phyloP scores from a whole-genome alignment of 2,113 vertebrate genomes.

The Scortum barcoo region DNA sequence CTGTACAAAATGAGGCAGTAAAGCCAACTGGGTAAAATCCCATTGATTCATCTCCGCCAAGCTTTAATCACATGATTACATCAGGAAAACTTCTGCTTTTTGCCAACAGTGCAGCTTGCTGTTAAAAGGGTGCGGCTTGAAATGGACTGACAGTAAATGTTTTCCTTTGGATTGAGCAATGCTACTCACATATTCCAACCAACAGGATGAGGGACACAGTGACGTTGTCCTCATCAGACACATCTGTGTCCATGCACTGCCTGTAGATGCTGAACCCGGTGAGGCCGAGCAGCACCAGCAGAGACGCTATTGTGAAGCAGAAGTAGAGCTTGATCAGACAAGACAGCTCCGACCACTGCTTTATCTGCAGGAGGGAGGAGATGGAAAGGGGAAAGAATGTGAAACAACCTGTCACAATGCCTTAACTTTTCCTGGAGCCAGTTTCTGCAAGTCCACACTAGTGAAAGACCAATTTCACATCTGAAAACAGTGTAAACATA shows the following conservation, averaged over 20 bases:
- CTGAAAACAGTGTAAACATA: neutral
- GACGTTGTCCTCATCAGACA: slow-evolving; percentile 81
- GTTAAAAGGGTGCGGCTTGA: neutral
- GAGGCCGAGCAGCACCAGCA: slow-evolving; percentile 84
- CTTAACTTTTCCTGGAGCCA: neutral
- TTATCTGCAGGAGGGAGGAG: slow-evolving; percentile 80
- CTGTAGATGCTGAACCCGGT: slow-evolving; percentile 83
- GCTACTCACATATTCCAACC: slow-evolving; percentile 87
- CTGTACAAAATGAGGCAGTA: neutral
- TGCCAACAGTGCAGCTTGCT: neutral
- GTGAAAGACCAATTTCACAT: neutral
- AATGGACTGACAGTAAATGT: neutral
- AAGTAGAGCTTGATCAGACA: slow-evolving; percentile 85
- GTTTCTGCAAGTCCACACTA: neutral
- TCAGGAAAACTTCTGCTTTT: slow-evolving; percentile 34
- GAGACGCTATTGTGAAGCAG: slow-evolving; percentile 84
- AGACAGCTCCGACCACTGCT: slow-evolving; percentile 86
- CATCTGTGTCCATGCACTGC: slow-evolving; percentile 63
- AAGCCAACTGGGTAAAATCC: neutral
- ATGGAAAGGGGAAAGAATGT: neutral
- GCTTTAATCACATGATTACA: slow-evolving; percentile 22
- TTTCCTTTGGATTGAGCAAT: no score
- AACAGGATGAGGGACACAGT: slow-evolving; percentile 89
- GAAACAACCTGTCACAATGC: neutral
- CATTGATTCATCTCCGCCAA: neutral